Conservation (phyloP, 2,113 vertebrate species). For the Geococcyx californianus region DNA sequence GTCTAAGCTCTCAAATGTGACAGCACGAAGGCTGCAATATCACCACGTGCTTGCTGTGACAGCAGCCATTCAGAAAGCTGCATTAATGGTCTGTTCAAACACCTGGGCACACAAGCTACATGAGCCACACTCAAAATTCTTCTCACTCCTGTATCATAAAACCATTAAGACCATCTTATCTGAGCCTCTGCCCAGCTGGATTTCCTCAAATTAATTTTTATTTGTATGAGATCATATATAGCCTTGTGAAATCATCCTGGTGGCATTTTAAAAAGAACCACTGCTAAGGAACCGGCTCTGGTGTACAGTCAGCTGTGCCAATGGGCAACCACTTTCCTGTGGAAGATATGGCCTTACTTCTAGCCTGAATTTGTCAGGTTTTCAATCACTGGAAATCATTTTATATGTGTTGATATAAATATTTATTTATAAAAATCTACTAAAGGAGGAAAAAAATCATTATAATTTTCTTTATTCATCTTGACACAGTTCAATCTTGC, state of each 20-base stretch:
- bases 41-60: not conserved
- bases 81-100: not conserved
- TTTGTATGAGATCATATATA: not conserved
- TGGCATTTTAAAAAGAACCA: not conserved
- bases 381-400: not conserved
- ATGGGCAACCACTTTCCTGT: not conserved
- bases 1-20: not conserved
- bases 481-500: not conserved
- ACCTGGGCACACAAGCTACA: not conserved
- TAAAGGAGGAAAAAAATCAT: not conserved
- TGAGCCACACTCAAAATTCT: not conserved
- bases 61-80: not conserved
- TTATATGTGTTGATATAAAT: not conserved
- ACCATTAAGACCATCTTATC: not conserved
- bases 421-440: not conserved
- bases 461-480: not conserved
- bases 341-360: slow-evolving; percentile 1
- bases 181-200: not conserved
- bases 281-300: not conserved
- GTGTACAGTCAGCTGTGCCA: not conserved
- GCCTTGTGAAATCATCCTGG: not conserved
- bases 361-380: not conserved
- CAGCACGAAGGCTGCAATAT: not conserved
- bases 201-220: not conserved
- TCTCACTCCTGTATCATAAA: not conserved